A percentile compares a stretch with the other conserved stretches of the same genome.
These are phyloP conservation scores for Trichoplax adhaerens DNA, from an alignment of 37 sponge, comb jelly and placozoan species.

Conservation along the genomic window DNA sequence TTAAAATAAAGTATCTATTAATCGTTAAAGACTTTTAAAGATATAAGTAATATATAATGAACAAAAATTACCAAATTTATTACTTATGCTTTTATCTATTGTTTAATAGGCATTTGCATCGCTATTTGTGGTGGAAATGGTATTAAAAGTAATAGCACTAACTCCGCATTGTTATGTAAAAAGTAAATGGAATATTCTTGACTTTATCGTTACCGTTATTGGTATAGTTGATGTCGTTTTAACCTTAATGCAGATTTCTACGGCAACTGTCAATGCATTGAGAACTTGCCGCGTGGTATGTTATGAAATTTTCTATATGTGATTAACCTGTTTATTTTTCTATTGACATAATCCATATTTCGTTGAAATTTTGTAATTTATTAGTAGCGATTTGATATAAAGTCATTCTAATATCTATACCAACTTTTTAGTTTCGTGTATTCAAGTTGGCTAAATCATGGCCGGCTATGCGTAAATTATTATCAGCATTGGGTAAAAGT, in stretches of 20 bases:
- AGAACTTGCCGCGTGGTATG: too few species aligned
- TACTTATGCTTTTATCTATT: background rate
- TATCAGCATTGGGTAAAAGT: conserved; percentile 9
- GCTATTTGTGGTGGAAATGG: conserved; percentile 14
- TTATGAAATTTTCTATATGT: too few species aligned
- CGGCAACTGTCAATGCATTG: too few species aligned
- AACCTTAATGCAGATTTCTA: too few species aligned
- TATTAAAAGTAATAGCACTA: conserved; percentile 11
- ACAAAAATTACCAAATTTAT: too few species aligned
- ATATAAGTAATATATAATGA: too few species aligned
- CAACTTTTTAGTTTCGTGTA: conserved; percentile 1
- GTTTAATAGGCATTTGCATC: conserved; percentile 6
- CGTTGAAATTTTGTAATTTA: background rate
- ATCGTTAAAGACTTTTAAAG: too few species aligned
- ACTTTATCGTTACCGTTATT: conserved; percentile 10
- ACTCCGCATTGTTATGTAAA: conserved; percentile 6
- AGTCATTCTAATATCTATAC: too few species aligned
- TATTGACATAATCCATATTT: background rate
- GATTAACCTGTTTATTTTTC: background rate
- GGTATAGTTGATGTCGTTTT: too few species aligned
- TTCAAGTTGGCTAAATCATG: conserved; percentile 19
- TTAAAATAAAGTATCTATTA: too few species aligned
- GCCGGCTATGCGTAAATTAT: conserved; percentile 19
- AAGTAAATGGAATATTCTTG: conserved; percentile 22
- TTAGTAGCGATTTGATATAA: background rate